Conservation (phyloP, 35 echinoderm and acorn worm genomes). For the Ophiothrix spiculata region DNA sequence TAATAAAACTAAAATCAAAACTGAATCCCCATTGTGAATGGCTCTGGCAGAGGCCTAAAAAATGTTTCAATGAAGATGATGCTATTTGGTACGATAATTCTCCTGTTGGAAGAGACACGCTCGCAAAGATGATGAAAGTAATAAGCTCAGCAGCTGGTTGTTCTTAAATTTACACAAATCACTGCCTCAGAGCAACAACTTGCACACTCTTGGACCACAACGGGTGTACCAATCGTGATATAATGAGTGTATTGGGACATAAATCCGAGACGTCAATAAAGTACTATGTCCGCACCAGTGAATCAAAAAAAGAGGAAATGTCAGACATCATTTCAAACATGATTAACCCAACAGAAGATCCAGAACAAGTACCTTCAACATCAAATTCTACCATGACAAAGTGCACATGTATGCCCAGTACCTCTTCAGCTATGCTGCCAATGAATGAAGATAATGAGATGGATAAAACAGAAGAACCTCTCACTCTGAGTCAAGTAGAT, state of each 20-base stretch:
- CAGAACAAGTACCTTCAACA: no score
- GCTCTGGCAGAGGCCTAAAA: conserved; percentile 40
- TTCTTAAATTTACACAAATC: conserved; percentile 26
- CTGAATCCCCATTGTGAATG: conserved; percentile 41
- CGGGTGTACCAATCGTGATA: conserved; percentile 30
- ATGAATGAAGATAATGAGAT: no score
- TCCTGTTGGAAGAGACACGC: background rate
- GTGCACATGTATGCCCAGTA: no score
- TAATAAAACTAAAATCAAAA: conserved; percentile 19
- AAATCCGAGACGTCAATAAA: background rate
- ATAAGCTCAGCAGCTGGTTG: conserved; percentile 7
- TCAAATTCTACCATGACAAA: no score
- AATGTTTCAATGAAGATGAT: background rate
- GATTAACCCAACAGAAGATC: no score
- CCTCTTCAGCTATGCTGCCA: no score
- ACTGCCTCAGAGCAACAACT: conserved; percentile 17
- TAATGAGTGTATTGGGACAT: conserved; percentile 32
- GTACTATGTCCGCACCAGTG: conserved; percentile 25
- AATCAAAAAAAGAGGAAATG: background rate
- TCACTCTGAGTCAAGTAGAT: no score
- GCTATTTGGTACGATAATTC: background rate
- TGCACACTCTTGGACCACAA: background rate
- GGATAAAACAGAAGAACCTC: no score
- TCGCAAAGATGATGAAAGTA: conserved; percentile 1
- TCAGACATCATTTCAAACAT: no score